A percentile compares a stretch with the other conserved stretches of the same genome.
Evolutionary conservation across 2,113 vertebrate species (phyloP).

Genomic region (Tinamus guttatus): DNA sequence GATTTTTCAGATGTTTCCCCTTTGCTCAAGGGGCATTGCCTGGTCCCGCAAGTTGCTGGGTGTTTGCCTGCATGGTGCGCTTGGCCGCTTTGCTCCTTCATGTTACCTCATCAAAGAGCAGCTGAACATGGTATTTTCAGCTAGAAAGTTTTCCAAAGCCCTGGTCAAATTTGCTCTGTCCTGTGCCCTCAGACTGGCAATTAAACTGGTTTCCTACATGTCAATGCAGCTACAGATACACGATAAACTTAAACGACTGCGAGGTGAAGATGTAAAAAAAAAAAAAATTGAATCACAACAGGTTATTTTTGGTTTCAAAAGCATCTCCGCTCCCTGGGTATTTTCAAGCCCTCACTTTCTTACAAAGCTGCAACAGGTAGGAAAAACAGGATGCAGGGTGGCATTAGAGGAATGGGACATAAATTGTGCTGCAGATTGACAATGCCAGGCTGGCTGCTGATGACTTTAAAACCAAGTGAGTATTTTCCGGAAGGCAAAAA

Average conservation of each 20-base stretch:
- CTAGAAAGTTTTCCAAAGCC: not conserved
- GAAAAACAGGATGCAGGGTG: constrained; percentile 59
- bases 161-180: not conserved
- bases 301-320: constrained; percentile 54
- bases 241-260: constrained; percentile 18
- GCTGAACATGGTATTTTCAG: constrained; percentile 66
- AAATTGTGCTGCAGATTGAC: too few species aligned
- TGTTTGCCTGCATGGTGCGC: not conserved
- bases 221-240: not conserved
- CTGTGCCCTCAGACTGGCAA: not conserved
- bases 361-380: not conserved
- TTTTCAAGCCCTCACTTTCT: constrained; percentile 43
- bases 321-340: not conserved
- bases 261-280: not conserved
- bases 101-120: constrained; percentile 65
- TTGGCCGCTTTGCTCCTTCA: constrained; percentile 39
- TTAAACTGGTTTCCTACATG: not conserved
- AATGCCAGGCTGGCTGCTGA: too few species aligned
- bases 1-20: constrained; percentile 10
- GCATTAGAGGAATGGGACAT: not conserved
- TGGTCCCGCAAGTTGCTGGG: not conserved
- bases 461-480: too few species aligned
- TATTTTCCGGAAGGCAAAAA: too few species aligned
- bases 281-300: not conserved
- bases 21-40: constrained; percentile 3